Evolutionary conservation across 2,113 vertebrate genomes (phyloP).

Genomic region (Gorilla gorilla): DNA sequence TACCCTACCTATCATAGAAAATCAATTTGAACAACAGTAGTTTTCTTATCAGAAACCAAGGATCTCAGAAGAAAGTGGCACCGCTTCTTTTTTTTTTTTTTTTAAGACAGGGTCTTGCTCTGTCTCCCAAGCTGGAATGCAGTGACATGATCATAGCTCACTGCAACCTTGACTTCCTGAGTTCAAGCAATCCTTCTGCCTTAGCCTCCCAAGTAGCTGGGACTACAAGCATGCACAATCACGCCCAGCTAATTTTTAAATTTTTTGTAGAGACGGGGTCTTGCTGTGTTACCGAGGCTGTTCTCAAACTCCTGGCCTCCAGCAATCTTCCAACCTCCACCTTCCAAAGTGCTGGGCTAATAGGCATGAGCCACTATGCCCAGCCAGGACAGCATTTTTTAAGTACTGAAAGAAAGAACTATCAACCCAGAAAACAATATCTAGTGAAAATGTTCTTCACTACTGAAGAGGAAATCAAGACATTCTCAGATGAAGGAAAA

Average conservation of each 20-base stretch:
- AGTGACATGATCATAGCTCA: background rate
- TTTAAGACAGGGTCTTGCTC: background rate
- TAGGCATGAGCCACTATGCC: background rate
- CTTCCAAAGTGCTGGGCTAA: background rate
- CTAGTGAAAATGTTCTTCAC: too few relatives aligned
- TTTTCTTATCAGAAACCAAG: too few relatives aligned
- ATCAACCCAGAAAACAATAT: too few relatives aligned
- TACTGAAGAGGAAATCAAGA: too few relatives aligned
- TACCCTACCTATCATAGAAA: too few relatives aligned
- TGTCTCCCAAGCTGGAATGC: background rate
- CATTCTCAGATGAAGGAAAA: too few relatives aligned
- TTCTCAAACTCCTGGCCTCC: background rate
- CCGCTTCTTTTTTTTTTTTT: background rate
- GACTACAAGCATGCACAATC: background rate
- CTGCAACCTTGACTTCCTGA: background rate
- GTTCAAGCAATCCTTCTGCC: background rate
- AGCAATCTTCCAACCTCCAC: too few relatives aligned
- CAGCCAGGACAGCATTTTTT: too few relatives aligned
- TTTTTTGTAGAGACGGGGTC: background rate
- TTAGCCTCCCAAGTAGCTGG: background rate
- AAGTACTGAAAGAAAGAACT: too few relatives aligned
- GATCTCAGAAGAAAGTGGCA: too few relatives aligned
- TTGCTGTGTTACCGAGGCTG: background rate
- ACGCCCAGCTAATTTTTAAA: background rate
- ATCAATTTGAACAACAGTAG: too few relatives aligned